Evolutionary conservation across 2,797 vertebrate genomes (phyloP), one percentile per base, ranked within the genome.

Genomic region (Syngnathus acus): DNA sequence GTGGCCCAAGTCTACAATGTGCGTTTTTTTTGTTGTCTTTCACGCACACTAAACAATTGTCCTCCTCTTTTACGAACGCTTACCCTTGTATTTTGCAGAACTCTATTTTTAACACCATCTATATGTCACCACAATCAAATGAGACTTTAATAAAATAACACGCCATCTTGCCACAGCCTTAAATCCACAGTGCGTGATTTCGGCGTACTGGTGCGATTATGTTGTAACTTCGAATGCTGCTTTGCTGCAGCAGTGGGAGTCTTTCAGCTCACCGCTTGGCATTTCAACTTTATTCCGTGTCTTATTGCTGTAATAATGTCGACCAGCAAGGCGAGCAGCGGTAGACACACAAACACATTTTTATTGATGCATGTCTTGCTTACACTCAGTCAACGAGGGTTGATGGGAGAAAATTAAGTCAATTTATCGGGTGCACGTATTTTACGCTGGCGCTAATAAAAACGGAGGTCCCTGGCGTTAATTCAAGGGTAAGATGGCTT

Each of bases 261-360:
- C 67, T 75, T 76, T 81, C 65, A 73, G 70, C 71, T 75, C 68
- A 60, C 2, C 38, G 62, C 75, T 55, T 76, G 74, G 68, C 75
- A 72, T 72, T 79, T 77, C 70, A 73, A 82, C 79, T 83, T 79
- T 76, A 78, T 77, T 76, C 79, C 69, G 13, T 65, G 64, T 71
- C 78, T 80, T 82, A 85, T 82, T 87, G 79, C 68, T 45, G 74
- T 78, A 86, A 84, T 88, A 84, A 89, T 72, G 70, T 81, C 86
- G 83, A 76, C 72, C 79, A 82, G 68, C 71, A 84, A 83, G 72
- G 69, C 66, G 78, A 68, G 59, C 58, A 72, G 72, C 64, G 38
- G 62, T 53, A 53, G 61, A 64, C 63, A 51, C 60, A 72, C 62
- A 53, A 58, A 60, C 53, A 68, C 64, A 57, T 37, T 65, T 47